These are phyloP conservation scores for Zygaena filipendulae DNA, from an alignment of 2,888 invertebrate genomes.

Conservation along the genomic window DNA sequence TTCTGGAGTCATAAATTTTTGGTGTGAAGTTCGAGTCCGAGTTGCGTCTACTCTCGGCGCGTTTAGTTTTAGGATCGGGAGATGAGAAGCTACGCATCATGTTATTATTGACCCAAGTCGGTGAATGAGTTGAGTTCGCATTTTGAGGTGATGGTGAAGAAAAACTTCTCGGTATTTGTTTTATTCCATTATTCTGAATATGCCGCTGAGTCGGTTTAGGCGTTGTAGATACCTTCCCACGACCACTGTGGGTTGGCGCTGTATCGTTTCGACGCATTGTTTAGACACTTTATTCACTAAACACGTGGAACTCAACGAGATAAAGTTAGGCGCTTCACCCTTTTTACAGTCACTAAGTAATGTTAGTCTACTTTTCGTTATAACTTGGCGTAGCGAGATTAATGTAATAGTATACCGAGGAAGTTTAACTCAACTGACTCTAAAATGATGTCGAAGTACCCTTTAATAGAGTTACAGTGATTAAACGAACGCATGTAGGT, in stretches of 20 bases:
- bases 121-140: slow-evolving; percentile 25
- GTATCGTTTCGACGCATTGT: slow-evolving; percentile 51
- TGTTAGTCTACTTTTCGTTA: no score
- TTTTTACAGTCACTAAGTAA: slow-evolving; percentile 15
- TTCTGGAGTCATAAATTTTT: slow-evolving; percentile 41
- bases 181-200: slow-evolving; percentile 33
- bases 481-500: no score
- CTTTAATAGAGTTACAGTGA: no score
- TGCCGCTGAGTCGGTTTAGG: slow-evolving; percentile 47
- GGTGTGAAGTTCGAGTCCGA: slow-evolving; percentile 46
- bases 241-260: slow-evolving; percentile 24
- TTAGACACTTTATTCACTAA: no score
- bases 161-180: slow-evolving; percentile 47
- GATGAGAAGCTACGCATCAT: slow-evolving; percentile 51
- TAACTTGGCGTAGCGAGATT: no score
- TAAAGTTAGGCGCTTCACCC: no score
- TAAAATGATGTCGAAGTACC: no score
- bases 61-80: slow-evolving; percentile 44
- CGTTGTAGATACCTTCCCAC: slow-evolving; percentile 44
- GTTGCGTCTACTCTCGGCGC: slow-evolving; percentile 36
- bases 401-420: no score
- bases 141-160: slow-evolving; percentile 46
- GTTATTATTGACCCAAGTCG: slow-evolving; percentile 29
- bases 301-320: no score
- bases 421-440: no score